Base-by-base conservation (phyloP, 2,797 vertebrate genomes). In the Cynopterus sphinx region DNA sequence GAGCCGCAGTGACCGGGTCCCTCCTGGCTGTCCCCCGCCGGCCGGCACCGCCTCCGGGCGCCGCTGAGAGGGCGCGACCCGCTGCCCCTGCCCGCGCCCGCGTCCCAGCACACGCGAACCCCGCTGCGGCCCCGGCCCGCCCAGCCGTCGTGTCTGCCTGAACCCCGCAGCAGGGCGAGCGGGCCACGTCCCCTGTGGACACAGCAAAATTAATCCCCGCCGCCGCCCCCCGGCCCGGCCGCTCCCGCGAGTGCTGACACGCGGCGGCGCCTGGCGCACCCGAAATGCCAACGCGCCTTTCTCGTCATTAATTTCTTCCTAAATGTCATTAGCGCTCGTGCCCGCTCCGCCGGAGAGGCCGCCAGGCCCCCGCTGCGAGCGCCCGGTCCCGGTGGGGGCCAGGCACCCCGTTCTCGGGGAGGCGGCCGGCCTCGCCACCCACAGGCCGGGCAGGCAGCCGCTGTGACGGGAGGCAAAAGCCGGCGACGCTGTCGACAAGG, bases 251-350 rank as follows among this genome's bases (percentile, higher is more conserved):
- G 98, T 71, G 96, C 97, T 95, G 97, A 96, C 46, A 51, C 86
- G 89, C 71, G 96, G 98, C 94, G 97, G 98, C 98, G 97, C 98
- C 97, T 97, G 98, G 98, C 92, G 96, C 96, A 96, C 95, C 97
- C 81, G 98, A 98, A 98, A 98, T 98, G 98, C 98, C 98, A 98
- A 98, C 98, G 97, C 98, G 98, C 98, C 98, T 98, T 98, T 98
- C 98, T 98, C 98, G 98, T 98, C 98, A 96, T 98, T 98, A 98
- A 98, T 98, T 98, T 98, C 98, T 97, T 97, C 98, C 98, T 98
- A 98, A 98, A 98, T 98, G 98, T 98, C 98, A 98, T 98, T 98
- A 98, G 98, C 98, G 98, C 98, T 98, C 98, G 98, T 98, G 98
- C 98, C 98, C 98, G 98, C 98, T 97, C 96, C 91, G 98, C 98